phyloP scores from a whole-genome alignment of 2,888 invertebrate genomes.

The Serrognathus titanus region DNA sequence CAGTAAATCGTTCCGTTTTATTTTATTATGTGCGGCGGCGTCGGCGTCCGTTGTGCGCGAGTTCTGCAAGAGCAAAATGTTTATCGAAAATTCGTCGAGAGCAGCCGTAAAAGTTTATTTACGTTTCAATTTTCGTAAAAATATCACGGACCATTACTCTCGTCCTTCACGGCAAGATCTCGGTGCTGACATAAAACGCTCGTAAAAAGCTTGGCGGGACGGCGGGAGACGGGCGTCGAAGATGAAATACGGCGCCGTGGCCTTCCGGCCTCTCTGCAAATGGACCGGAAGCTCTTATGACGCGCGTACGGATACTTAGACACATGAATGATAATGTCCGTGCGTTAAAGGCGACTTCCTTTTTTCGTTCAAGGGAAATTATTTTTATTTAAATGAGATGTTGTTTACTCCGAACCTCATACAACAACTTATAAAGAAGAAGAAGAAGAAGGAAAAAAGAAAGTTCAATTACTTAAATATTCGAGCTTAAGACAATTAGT shows the following conservation, averaged over 20 bases:
- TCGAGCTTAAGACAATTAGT: too few species aligned
- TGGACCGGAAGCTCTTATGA: constrained; percentile 42
- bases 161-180: constrained; percentile 41
- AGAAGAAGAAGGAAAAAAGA: too few species aligned
- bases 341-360: not conserved
- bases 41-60: not conserved
- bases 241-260: constrained; percentile 42
- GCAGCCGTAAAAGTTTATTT: constrained; percentile 46
- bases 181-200: constrained; percentile 42
- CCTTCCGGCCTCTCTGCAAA: constrained; percentile 34
- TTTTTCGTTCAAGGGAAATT: not conserved
- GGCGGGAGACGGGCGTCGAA: constrained; percentile 37
- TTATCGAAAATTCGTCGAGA: constrained; percentile 12
- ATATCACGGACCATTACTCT: constrained; percentile 48
- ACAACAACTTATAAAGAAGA: too few species aligned
- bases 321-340: constrained; percentile 16
- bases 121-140: constrained; percentile 49
- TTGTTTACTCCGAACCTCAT: too few species aligned
- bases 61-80: constrained; percentile 3
- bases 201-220: constrained; percentile 39
- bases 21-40: too few species aligned
- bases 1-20: too few species aligned
- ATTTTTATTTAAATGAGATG: too few species aligned
- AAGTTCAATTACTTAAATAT: too few species aligned
- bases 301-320: constrained; percentile 23